phyloP scores from a whole-genome alignment of 2,888 invertebrate genomes.

The Lordiphosa fenestrarum region DNA sequence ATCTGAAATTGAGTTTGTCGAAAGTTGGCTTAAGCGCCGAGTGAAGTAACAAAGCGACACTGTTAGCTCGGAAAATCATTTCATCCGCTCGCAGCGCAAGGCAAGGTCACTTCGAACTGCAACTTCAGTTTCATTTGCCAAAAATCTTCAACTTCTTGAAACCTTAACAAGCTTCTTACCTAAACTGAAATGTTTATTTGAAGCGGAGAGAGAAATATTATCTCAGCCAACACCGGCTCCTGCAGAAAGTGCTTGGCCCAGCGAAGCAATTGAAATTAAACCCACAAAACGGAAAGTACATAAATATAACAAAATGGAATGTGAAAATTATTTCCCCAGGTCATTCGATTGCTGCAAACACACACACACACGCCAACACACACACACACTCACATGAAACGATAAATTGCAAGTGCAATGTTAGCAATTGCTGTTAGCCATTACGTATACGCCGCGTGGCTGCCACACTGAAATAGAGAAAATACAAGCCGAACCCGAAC shows the following conservation, averaged over 20 bases:
- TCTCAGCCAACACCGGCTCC: slow-evolving; percentile 15
- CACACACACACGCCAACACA: slow-evolving; percentile 2
- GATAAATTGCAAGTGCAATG: slow-evolving; percentile 51
- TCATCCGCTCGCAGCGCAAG: too few relatives aligned
- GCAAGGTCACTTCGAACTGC: too few relatives aligned
- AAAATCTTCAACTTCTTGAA: too few relatives aligned
- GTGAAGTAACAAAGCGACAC: too few relatives aligned
- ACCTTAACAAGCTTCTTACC: too few relatives aligned
- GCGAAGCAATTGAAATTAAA: slow-evolving; percentile 40
- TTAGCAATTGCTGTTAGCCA: slow-evolving; percentile 47
- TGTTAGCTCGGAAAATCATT: too few relatives aligned
- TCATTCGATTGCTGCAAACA: slow-evolving; percentile 16
- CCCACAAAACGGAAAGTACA: slow-evolving; percentile 24
- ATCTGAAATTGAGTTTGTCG: too few relatives aligned
- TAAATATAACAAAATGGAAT: slow-evolving; percentile 36
- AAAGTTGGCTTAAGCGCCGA: too few relatives aligned
- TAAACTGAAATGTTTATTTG: slow-evolving; percentile 11
- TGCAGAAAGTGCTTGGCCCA: slow-evolving; percentile 28
- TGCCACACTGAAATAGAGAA: slow-evolving; percentile 7
- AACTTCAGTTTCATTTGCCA: too few relatives aligned
- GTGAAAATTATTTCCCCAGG: slow-evolving; percentile 43
- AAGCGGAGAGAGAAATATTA: slow-evolving; percentile 2
- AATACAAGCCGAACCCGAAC: too few relatives aligned
- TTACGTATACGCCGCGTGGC: slow-evolving; percentile 56
- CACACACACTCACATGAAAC: slow-evolving; percentile 14